Evolutionary conservation across 1,140 invertebrate genomes (phyloP).

Genomic region (Amyelois transitella): DNA sequence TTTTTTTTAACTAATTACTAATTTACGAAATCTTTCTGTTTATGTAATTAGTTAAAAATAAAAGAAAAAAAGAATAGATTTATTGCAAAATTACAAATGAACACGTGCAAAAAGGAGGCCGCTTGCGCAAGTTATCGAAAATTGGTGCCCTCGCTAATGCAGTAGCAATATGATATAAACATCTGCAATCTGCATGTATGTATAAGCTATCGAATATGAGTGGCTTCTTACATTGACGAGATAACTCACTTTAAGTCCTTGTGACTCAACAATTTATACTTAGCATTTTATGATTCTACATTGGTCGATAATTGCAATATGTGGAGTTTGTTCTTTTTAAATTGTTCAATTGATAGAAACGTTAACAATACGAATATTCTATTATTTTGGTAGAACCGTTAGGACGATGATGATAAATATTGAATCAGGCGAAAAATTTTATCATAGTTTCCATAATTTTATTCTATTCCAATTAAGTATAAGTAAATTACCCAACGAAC

Average conservation of each 20-base stretch:
- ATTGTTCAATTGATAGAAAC: too few relatives aligned
- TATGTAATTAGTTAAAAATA: background rate
- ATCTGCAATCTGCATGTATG: conserved; percentile 26
- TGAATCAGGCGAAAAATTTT: too few relatives aligned
- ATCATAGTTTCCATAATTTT: too few relatives aligned
- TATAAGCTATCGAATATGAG: background rate
- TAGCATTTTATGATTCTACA: too few relatives aligned
- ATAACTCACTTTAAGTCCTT: background rate
- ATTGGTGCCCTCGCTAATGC: conserved; percentile 52
- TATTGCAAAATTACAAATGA: conserved; percentile 27
- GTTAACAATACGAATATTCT: too few relatives aligned
- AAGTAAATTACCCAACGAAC: too few relatives aligned
- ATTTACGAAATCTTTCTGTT: conserved; percentile 4
- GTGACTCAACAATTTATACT: background rate
- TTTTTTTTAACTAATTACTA: too few relatives aligned
- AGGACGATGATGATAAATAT: too few relatives aligned
- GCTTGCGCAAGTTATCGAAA: conserved; percentile 58
- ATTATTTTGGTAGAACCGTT: too few relatives aligned
- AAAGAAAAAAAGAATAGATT: conserved; percentile 25
- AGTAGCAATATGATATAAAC: conserved; percentile 23
- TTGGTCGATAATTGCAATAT: background rate
- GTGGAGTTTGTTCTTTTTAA: too few relatives aligned
- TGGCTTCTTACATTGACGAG: background rate
- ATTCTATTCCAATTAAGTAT: too few relatives aligned
- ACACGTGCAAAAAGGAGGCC: conserved; percentile 54